These are phyloP conservation scores for Drosophila koepferae DNA, from an alignment of 2,888 invertebrate genomes.

Conservation along the genomic window DNA sequence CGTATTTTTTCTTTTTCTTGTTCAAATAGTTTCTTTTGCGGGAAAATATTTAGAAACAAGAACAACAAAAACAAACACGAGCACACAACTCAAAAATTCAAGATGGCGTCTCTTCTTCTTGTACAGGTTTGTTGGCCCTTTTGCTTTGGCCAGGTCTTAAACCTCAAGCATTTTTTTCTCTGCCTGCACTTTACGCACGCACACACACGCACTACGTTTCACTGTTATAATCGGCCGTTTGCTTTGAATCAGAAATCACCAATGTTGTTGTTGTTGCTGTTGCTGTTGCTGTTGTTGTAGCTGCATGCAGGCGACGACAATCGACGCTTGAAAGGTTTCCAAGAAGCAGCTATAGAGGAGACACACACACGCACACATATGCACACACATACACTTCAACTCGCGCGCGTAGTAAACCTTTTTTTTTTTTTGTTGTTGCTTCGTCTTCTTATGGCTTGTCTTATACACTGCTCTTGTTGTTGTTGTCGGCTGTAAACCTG, in stretches of 20 bases:
- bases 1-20: neutral
- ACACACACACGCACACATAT: constrained; percentile 19
- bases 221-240: constrained; percentile 78
- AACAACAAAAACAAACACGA: constrained; percentile 28
- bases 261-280: constrained; percentile 41
- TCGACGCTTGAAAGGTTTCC: constrained; percentile 81
- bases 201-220: constrained; percentile 56
- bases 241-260: constrained; percentile 62
- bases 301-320: constrained; percentile 59
- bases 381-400: constrained; percentile 19
- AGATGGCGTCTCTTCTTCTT: constrained; percentile 56
- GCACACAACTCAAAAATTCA: constrained; percentile 53
- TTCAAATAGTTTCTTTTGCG: neutral
- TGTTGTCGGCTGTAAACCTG: constrained; percentile 72
- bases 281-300: constrained; percentile 20
- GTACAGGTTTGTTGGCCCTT: constrained; percentile 48
- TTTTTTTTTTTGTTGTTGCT: constrained; percentile 36
- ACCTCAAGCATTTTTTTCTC: constrained; percentile 58
- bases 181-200: constrained; percentile 47
- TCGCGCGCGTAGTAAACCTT: constrained; percentile 39
- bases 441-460: constrained; percentile 30
- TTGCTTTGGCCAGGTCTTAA: constrained; percentile 63
- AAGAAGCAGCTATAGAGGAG: constrained; percentile 55
- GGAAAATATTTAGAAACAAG: constrained; percentile 11
- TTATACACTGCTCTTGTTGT: constrained; percentile 26